Conservation (phyloP, 2,888 invertebrate genomes). For the Oxycera nigricornis region DNA sequence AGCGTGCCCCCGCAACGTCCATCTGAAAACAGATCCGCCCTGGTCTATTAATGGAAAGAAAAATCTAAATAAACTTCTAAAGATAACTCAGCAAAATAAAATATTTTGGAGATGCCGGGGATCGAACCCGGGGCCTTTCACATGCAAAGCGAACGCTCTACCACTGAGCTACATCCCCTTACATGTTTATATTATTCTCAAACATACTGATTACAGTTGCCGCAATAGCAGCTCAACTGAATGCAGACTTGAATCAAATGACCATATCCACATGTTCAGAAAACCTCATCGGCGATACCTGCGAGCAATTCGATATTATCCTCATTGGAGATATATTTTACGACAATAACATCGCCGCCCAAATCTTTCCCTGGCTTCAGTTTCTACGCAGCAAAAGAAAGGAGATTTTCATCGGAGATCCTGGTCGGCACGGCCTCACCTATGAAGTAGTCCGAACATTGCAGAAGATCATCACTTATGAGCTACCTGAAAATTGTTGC, state of each 20-base stretch:
- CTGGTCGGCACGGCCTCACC: constrained; percentile 67
- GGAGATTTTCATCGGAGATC: constrained; percentile 67
- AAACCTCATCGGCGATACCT: constrained; percentile 63
- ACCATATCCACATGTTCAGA: constrained; percentile 58
- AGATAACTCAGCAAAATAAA: constrained; percentile 49
- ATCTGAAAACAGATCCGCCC: no score
- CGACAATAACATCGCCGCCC: constrained; percentile 66
- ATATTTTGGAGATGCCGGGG: constrained; percentile 81
- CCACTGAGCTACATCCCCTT: constrained; percentile 88
- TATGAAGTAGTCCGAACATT: constrained; percentile 58
- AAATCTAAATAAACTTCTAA: no score
- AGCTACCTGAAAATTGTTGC: constrained; percentile 61
- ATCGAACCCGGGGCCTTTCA: constrained; percentile 95
- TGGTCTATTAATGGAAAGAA: no score
- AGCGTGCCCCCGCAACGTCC: no score
- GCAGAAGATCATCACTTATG: constrained; percentile 61
- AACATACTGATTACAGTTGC: constrained; percentile 62
- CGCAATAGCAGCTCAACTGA: constrained; percentile 63
- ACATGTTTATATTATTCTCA: neutral
- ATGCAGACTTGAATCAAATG: constrained; percentile 64
- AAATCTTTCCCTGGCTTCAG: constrained; percentile 66
- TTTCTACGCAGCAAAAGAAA: constrained; percentile 55
- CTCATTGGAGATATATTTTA: constrained; percentile 77
- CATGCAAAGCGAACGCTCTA: constrained; percentile 96
- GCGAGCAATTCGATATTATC: constrained; percentile 65